Conservation (phyloP, 2,113 vertebrate genomes). For the Pipra filicauda region DNA sequence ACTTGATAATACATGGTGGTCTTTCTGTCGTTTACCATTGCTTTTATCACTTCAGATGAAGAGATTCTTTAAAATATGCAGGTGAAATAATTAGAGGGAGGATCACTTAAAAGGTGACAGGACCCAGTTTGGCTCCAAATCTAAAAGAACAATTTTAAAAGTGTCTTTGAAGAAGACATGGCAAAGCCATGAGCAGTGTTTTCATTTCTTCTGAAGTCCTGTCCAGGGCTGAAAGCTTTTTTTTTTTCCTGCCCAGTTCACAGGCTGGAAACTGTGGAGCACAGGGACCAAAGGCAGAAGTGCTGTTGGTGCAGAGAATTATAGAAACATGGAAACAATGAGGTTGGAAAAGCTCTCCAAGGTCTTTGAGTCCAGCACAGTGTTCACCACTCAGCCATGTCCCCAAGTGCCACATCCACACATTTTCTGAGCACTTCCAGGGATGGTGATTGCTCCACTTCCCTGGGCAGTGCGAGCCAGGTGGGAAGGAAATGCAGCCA, state of each 20-base stretch:
- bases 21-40: background rate
- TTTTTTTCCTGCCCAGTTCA: background rate
- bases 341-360: background rate
- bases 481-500: background rate
- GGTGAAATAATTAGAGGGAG: background rate
- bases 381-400: background rate
- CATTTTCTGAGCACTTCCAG: background rate
- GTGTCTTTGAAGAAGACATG: background rate
- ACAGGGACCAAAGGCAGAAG: too few relatives aligned
- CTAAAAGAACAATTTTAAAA: background rate
- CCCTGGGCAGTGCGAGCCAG: background rate
- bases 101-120: background rate
- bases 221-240: background rate
- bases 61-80: background rate
- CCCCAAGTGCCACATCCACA: background rate
- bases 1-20: background rate
- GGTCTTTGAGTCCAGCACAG: background rate
- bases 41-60: background rate
- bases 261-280: background rate
- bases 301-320: background rate
- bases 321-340: background rate
- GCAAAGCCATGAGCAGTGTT: background rate
- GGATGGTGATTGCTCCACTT: background rate
- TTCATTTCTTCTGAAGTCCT: background rate
- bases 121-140: background rate